Conservation (phyloP, 2,113 vertebrate species). For the Vicugna pacos region DNA sequence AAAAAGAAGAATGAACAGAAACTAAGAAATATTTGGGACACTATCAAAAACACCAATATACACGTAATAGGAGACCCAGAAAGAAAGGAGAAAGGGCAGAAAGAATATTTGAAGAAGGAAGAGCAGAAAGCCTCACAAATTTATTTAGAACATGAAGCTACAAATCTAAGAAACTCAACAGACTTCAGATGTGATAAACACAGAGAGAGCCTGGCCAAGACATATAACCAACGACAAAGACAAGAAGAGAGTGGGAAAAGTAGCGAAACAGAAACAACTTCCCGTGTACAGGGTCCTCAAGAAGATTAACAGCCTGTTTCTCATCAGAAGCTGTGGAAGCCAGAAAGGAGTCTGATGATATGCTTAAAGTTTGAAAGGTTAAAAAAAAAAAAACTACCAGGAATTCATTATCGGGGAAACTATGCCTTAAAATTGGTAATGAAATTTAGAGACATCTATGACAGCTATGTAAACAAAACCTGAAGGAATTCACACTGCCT, state of each 20-base stretch:
- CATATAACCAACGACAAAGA: not conserved
- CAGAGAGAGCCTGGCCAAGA: not conserved
- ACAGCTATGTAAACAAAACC: not conserved
- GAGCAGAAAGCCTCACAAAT: not conserved
- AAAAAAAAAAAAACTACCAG: not conserved
- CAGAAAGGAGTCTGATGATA: not conserved
- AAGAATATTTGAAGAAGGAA: not conserved
- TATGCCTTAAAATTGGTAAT: not conserved
- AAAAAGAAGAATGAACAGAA: not conserved
- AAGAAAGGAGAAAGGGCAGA: not conserved
- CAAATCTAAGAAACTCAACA: not conserved
- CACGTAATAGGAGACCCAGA: not conserved
- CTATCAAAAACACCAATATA: not conserved
- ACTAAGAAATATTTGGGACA: not conserved
- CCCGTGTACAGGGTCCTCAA: not conserved
- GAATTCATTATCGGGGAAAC: not conserved
- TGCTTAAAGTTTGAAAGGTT: not conserved
- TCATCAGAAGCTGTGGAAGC: not conserved
- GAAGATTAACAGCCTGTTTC: not conserved
- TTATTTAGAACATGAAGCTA: not conserved
- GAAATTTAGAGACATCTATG: not conserved
- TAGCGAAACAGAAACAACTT: not conserved
- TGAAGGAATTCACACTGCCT: not conserved
- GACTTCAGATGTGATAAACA: not conserved
- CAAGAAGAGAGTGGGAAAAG: not conserved